Evolutionary conservation across 1,140 invertebrate genomes (phyloP).

Genomic region (Hyposmocoma kahamanoa): DNA sequence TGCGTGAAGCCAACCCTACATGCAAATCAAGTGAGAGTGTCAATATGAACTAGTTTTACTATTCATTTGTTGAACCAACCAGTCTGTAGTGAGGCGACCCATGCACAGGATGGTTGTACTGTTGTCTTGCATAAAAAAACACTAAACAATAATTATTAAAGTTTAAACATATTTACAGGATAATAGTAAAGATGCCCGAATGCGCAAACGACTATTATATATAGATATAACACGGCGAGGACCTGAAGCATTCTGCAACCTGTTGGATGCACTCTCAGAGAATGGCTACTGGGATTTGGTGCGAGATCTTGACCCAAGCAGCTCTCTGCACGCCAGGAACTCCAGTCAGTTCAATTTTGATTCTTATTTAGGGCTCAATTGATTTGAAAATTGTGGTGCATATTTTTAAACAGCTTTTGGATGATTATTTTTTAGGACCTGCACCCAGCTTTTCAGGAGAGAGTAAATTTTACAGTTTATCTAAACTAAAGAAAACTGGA

Average conservation of each 20-base stretch:
- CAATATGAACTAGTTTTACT: too few species aligned
- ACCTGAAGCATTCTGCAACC: constrained; percentile 54
- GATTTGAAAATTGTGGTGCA: too few species aligned
- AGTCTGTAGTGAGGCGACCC: too few species aligned
- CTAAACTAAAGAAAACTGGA: not conserved
- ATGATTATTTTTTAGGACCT: not conserved
- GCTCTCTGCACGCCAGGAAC: constrained; percentile 24
- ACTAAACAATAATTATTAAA: too few species aligned
- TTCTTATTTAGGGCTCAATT: too few species aligned
- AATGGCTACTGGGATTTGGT: constrained; percentile 58
- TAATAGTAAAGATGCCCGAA: constrained; percentile 30
- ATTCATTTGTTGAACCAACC: too few species aligned
- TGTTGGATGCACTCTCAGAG: constrained; percentile 54
- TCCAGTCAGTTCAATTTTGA: too few species aligned
- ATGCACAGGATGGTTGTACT: too few species aligned
- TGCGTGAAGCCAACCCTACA: too few species aligned
- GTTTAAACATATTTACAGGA: constrained; percentile 44
- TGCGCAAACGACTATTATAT: constrained; percentile 47
- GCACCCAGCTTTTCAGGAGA: not conserved
- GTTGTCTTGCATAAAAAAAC: too few species aligned
- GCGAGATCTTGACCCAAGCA: constrained; percentile 46
- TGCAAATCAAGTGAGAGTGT: too few species aligned
- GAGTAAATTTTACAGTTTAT: not conserved
- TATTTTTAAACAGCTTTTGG: too few species aligned
- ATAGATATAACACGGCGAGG: constrained; percentile 51